Conservation (phyloP, 2,113 vertebrate genomes). For the Formicarius rufipectus region DNA sequence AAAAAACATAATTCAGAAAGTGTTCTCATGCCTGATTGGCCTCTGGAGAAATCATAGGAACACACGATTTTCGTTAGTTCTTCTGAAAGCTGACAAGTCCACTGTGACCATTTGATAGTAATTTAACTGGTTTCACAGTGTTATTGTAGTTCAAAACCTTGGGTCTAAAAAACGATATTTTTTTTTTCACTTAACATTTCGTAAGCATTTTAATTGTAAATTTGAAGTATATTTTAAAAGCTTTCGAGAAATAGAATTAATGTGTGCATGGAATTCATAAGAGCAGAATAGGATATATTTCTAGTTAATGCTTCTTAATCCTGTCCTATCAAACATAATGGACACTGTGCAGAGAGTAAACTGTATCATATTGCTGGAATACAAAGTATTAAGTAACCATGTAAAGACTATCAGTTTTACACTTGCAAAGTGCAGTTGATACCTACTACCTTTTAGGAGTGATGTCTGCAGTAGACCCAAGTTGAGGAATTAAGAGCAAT, state of each 20-base stretch:
- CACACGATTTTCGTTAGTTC: neutral
- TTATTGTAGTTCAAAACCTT: neutral
- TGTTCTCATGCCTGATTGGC: neutral
- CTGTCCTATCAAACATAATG: neutral
- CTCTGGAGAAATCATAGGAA: neutral
- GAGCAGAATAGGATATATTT: neutral
- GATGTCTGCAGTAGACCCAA: neutral
- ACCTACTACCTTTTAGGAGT: neutral
- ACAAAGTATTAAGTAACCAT: neutral
- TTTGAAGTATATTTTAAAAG: neutral
- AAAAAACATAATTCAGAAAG: neutral
- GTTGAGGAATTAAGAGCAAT: accelerated
- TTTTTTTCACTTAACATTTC: neutral
- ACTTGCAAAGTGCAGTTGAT: neutral
- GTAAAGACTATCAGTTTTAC: neutral
- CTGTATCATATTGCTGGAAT: neutral
- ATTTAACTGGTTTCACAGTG: neutral
- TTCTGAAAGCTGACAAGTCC: neutral
- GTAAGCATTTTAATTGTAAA: neutral
- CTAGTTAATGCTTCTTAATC: neutral
- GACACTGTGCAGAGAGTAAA: neutral
- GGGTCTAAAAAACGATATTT: neutral
- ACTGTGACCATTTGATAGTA: neutral
- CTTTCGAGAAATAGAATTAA: neutral
- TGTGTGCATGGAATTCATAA: neutral